Conservation (phyloP, 2,797 vertebrate species). For the Pampus argenteus region DNA sequence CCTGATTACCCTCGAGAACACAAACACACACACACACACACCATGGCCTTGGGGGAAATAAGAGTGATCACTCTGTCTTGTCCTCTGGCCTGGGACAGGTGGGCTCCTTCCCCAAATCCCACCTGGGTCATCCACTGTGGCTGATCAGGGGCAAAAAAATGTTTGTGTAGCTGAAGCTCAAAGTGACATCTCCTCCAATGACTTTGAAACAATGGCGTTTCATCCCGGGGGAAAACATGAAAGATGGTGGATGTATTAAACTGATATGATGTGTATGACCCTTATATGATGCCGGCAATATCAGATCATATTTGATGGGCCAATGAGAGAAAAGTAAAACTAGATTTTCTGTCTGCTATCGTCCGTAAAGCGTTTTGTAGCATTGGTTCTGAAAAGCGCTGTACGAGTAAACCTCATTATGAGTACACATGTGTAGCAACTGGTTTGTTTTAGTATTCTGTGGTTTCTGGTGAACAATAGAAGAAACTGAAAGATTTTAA, state of each 20-base stretch:
- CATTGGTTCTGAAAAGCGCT: no score
- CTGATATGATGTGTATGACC: slow-evolving; percentile 42
- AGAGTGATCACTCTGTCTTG: slow-evolving; percentile 56
- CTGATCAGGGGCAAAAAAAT: neutral
- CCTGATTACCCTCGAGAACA: slow-evolving; percentile 64
- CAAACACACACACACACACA: slow-evolving; percentile 40
- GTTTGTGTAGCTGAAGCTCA: slow-evolving; percentile 20
- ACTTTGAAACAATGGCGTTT: slow-evolving; percentile 54
- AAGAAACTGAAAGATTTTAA: neutral
- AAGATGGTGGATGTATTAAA: slow-evolving; percentile 10
- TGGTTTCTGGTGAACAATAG: neutral
- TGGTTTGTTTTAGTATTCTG: neutral
- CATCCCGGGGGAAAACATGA: slow-evolving; percentile 40
- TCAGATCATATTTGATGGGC: neutral
- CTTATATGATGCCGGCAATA: slow-evolving; percentile 13
- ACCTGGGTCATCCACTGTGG: slow-evolving; percentile 41
- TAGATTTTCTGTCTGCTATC: neutral
- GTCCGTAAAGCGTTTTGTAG: no score
- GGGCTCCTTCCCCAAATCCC: slow-evolving; percentile 29
- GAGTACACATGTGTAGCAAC: neutral
- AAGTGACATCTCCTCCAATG: slow-evolving; percentile 32
- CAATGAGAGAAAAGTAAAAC: neutral
- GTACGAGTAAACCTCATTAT: no score
- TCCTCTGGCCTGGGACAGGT: slow-evolving; percentile 42
- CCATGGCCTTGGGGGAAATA: slow-evolving; percentile 52